phyloP scores from a whole-genome alignment of 2,888 invertebrate species.

The Hipparchia semele region DNA sequence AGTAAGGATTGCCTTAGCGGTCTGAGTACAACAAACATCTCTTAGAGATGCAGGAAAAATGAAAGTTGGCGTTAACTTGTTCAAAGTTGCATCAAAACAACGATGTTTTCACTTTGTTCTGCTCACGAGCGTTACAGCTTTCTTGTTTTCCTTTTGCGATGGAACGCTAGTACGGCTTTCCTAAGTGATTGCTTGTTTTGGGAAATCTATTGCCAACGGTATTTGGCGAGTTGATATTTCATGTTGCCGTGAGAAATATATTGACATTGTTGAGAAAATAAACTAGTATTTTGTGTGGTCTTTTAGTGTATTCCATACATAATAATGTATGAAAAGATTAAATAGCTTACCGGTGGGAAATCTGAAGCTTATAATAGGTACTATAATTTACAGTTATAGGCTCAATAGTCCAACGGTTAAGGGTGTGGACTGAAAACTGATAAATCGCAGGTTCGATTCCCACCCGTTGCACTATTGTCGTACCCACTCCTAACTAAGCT shows the following conservation, averaged over 20 bases:
- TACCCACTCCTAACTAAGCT: no score
- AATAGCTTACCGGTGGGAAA: no score
- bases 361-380: no score
- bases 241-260: constrained; percentile 13
- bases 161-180: constrained; percentile 19
- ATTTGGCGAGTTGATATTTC: constrained; percentile 23
- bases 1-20: no score
- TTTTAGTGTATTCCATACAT: no score
- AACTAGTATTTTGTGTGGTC: neutral
- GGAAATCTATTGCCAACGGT: constrained; percentile 32
- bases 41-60: neutral
- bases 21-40: neutral
- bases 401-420: no score
- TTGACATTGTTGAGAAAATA: constrained; percentile 14
- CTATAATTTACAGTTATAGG: no score
- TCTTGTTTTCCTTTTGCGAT: constrained; percentile 13
- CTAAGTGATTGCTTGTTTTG: constrained; percentile 37
- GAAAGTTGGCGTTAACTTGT: neutral
- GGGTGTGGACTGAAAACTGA: no score
- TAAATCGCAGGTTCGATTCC: no score
- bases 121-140: constrained; percentile 3
- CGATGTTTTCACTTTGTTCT: constrained; percentile 3
- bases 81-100: constrained; percentile 13
- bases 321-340: no score
- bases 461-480: no score